Evolutionary conservation across 2,797 vertebrate species (phyloP).

Genomic region (Lycodopsis pacificus): DNA sequence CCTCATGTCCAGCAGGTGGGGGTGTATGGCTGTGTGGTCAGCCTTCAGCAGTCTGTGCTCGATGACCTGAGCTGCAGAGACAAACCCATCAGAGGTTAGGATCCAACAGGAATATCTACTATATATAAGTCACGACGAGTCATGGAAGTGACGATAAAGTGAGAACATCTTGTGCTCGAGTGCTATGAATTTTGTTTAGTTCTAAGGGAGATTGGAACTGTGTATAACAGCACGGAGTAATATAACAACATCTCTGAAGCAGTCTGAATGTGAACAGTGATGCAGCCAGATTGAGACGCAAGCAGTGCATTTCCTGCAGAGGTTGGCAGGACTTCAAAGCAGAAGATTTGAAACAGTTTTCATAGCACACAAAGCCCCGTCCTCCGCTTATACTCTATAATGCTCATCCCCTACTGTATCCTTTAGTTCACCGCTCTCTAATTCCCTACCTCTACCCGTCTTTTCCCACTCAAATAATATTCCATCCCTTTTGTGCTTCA

Average conservation of each 20-base stretch:
- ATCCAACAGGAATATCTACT: not conserved
- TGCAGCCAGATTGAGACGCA: not conserved
- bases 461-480: not conserved
- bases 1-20: conserved; percentile 98
- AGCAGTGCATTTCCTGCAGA: conserved; percentile 21
- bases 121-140: not conserved
- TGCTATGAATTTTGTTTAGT: not conserved
- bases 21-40: conserved; percentile 97
- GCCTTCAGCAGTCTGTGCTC: conserved; percentile 94
- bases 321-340: conserved; percentile 60
- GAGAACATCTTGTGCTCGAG: not conserved
- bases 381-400: conserved; percentile 17
- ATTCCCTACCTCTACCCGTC: not conserved
- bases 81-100: conserved; percentile 9
- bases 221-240: not conserved
- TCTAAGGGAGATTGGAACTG: not conserved
- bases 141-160: not conserved
- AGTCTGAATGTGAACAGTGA: conserved; percentile 15
- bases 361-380: conserved; percentile 40
- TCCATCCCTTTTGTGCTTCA: not conserved
- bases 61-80: conserved; percentile 86
- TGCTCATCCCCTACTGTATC: conserved; percentile 20
- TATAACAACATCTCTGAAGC: not conserved
- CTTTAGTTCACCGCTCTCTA: conserved; percentile 12
- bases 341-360: conserved; percentile 49